Conservation (phyloP, 2,113 vertebrate genomes). For the Phalacrocorax aristotelis region DNA sequence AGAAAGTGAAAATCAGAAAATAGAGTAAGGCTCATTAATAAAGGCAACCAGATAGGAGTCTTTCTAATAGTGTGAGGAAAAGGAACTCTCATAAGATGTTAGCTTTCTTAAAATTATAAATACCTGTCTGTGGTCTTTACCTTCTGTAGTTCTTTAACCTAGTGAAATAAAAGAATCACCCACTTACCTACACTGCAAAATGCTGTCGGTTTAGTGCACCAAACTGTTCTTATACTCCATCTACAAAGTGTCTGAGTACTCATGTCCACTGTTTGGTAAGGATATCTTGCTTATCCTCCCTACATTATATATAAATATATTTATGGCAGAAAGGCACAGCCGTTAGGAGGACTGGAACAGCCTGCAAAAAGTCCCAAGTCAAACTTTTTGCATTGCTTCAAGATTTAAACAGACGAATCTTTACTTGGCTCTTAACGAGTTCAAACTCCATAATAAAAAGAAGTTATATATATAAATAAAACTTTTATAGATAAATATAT, state of each 20-base stretch:
- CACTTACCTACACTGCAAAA: background rate
- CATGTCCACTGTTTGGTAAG: background rate
- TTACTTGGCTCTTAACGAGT: background rate
- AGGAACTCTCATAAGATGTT: background rate
- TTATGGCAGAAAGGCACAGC: background rate
- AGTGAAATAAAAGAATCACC: background rate
- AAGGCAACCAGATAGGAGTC: background rate
- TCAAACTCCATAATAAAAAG: background rate
- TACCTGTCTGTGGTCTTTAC: background rate
- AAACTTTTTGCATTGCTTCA: background rate
- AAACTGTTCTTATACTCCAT: background rate
- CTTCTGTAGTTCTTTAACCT: background rate
- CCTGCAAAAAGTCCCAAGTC: background rate
- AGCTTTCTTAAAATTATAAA: background rate
- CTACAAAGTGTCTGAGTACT: background rate
- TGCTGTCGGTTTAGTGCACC: background rate
- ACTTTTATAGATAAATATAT: no score
- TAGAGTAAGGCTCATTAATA: background rate
- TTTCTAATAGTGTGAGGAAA: background rate
- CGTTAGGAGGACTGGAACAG: background rate
- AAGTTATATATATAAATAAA: no score
- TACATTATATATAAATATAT: background rate
- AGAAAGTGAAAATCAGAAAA: background rate
- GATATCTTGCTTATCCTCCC: background rate
- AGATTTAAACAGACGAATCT: background rate